phyloP scores from a whole-genome alignment of 2,797 vertebrate species.

The Syngnathus acus region DNA sequence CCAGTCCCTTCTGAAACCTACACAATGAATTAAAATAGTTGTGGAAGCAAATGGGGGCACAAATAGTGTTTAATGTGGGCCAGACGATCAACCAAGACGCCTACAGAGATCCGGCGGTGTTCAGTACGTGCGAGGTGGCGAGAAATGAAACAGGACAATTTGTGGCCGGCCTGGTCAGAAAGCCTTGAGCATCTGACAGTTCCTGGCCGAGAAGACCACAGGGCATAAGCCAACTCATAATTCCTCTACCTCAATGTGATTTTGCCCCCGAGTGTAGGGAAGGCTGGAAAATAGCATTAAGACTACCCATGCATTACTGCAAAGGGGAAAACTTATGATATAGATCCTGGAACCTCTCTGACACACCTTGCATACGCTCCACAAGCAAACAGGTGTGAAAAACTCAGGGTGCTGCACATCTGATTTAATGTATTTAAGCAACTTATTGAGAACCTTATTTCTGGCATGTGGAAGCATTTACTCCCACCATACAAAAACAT shows the following conservation, averaged over 20 bases:
- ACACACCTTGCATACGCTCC: background rate
- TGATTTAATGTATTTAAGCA: background rate
- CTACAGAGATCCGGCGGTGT: too few species aligned
- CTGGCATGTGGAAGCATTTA: background rate
- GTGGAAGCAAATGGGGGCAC: background rate
- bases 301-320: background rate
- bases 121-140: too few species aligned
- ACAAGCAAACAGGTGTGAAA: background rate
- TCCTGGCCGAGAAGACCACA: too few species aligned
- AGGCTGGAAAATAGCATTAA: background rate
- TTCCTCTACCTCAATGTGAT: too few species aligned
- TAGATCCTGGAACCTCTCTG: background rate
- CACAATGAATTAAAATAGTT: background rate
- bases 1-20: background rate
- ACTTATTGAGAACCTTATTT: background rate
- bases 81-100: too few species aligned
- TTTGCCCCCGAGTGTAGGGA: too few species aligned
- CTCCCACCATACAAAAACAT: slow-evolving; percentile 10
- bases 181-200: too few species aligned
- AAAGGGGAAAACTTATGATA: background rate
- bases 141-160: too few species aligned
- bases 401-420: background rate
- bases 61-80: background rate
- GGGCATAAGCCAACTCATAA: too few species aligned
- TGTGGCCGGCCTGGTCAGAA: too few species aligned